These are phyloP conservation scores for Diarsia rubi DNA, from an alignment of 2,888 invertebrate species.

Conservation along the genomic window DNA sequence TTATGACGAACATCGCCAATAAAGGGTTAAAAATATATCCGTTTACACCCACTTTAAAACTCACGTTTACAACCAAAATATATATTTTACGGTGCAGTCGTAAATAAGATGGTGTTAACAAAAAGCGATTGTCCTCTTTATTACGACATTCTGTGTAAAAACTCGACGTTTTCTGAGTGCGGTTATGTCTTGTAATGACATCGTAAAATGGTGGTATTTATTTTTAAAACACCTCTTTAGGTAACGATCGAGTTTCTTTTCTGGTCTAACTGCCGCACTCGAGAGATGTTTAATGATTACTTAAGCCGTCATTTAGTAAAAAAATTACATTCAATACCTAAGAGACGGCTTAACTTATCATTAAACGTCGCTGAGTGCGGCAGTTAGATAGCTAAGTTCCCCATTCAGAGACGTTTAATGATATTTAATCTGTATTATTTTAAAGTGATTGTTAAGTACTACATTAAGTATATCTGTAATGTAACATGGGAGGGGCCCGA, in stretches of 20 bases:
- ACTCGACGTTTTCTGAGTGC: slow-evolving; percentile 57
- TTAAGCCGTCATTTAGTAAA: too few relatives aligned
- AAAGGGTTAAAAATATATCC: slow-evolving; percentile 55
- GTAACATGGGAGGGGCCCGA: too few relatives aligned
- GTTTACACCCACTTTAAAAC: slow-evolving; percentile 64
- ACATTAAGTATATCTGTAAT: too few relatives aligned
- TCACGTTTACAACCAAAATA: slow-evolving; percentile 60
- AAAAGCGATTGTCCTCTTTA: slow-evolving; percentile 73
- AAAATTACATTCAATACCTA: too few relatives aligned
- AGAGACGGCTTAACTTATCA: too few relatives aligned
- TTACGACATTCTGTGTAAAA: slow-evolving; percentile 64
- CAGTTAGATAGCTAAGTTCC: too few relatives aligned
- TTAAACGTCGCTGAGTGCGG: too few relatives aligned
- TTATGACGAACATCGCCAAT: slow-evolving; percentile 35
- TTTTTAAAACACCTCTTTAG: slow-evolving; percentile 11
- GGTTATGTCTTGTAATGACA: slow-evolving; percentile 66
- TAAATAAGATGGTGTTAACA: slow-evolving; percentile 70
- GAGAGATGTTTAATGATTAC: too few relatives aligned
- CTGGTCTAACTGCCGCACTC: background rate
- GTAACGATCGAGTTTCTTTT: slow-evolving; percentile 9
- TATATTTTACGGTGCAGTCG: slow-evolving; percentile 64
- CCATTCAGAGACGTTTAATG: too few relatives aligned
- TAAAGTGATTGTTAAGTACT: too few relatives aligned
- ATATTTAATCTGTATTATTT: too few relatives aligned
- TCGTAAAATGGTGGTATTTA: slow-evolving; percentile 59